Conservation (phyloP, 2,113 vertebrate genomes). For the Anser brachyrhynchus region DNA sequence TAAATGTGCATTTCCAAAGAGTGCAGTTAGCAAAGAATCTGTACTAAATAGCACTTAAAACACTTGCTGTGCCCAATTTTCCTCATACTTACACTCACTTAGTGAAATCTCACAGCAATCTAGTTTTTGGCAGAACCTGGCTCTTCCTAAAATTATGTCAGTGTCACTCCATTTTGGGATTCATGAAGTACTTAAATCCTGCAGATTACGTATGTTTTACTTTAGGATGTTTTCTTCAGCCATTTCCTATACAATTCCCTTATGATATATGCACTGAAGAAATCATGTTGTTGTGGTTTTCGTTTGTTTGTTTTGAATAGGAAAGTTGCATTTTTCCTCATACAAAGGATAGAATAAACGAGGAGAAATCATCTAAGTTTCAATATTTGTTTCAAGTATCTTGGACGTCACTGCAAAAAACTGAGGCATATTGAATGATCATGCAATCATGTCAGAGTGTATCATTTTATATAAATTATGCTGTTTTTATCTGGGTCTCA, state of each 20-base stretch:
- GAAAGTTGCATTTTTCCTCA: neutral
- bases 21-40: neutral
- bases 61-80: neutral
- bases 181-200: neutral
- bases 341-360: neutral
- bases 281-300: neutral
- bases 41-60: neutral
- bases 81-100: neutral
- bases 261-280: neutral
- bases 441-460: neutral
- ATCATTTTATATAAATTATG: neutral
- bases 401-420: neutral
- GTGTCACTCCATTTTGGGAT: neutral
- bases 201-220: neutral
- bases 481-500: neutral
- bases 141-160: neutral
- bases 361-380: neutral
- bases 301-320: neutral
- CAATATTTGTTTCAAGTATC: neutral
- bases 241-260: neutral
- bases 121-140: neutral
- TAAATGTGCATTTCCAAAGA: neutral
- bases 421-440: neutral
- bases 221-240: neutral
- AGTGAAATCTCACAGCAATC: neutral